These are phyloP conservation scores for Columbina picui DNA, from an alignment of 2,113 vertebrate species.

Conservation along the genomic window DNA sequence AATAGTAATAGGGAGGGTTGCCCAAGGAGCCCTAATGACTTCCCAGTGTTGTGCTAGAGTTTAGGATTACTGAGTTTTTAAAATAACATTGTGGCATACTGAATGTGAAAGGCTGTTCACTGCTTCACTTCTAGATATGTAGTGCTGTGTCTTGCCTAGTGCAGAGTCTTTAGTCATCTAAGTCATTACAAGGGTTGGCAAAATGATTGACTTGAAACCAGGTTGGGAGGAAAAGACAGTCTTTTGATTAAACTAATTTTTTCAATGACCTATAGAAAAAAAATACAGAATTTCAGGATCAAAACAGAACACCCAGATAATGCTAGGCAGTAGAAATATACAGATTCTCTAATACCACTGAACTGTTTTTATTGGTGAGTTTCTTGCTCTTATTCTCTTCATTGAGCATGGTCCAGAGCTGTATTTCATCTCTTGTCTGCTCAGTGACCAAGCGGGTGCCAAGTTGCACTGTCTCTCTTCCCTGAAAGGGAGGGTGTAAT, in stretches of 20 bases:
- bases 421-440: background rate
- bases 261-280: background rate
- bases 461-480: background rate
- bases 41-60: background rate
- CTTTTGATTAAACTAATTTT: background rate
- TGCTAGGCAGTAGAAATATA: background rate
- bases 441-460: background rate
- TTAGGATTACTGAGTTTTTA: background rate
- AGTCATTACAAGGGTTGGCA: background rate
- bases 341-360: background rate
- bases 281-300: background rate
- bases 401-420: background rate
- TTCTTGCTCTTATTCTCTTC: background rate
- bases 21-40: background rate
- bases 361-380: background rate
- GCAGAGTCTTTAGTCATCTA: background rate
- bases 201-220: fast-evolving
- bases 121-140: background rate
- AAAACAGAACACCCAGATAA: background rate
- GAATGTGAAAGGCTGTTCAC: background rate
- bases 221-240: background rate
- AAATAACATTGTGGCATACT: background rate
- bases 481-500: background rate
- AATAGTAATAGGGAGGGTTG: background rate
- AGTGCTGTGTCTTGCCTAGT: background rate